Conservation (phyloP, 2,888 invertebrate genomes). For the Tenthredo mesomela region DNA sequence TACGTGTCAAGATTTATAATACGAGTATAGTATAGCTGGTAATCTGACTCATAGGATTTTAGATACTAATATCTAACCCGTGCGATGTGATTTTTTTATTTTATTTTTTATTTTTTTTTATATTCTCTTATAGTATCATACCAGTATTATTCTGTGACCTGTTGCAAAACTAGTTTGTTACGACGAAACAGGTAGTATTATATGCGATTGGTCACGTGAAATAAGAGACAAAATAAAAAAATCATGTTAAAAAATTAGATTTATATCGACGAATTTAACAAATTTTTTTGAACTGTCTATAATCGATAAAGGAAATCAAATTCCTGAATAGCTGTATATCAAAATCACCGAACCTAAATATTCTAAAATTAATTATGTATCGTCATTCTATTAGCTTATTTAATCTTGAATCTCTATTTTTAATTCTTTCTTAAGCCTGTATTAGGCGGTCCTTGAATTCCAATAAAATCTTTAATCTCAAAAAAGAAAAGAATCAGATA, state of each 20-base stretch:
- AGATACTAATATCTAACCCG: no score
- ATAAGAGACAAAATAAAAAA: background rate
- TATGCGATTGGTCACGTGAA: background rate
- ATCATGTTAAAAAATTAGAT: background rate
- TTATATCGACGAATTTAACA: background rate
- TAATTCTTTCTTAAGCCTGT: background rate
- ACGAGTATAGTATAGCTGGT: no score
- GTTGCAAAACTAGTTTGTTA: background rate
- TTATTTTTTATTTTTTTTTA: no score
- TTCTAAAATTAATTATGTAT: background rate
- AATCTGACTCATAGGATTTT: no score
- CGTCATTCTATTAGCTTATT: background rate
- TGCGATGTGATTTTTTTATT: no score
- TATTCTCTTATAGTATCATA: no score
- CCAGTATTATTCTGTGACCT: background rate
- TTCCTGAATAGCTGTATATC: background rate
- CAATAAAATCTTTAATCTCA: background rate
- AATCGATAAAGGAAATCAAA: background rate
- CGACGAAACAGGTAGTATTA: background rate
- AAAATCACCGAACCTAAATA: background rate
- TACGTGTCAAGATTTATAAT: no score
- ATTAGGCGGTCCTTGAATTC: background rate
- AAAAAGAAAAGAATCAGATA: background rate
- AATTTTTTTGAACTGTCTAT: background rate
- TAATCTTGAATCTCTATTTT: background rate